Evolutionary conservation across 2,113 vertebrate species (phyloP).

Genomic region (Melierax canorus): DNA sequence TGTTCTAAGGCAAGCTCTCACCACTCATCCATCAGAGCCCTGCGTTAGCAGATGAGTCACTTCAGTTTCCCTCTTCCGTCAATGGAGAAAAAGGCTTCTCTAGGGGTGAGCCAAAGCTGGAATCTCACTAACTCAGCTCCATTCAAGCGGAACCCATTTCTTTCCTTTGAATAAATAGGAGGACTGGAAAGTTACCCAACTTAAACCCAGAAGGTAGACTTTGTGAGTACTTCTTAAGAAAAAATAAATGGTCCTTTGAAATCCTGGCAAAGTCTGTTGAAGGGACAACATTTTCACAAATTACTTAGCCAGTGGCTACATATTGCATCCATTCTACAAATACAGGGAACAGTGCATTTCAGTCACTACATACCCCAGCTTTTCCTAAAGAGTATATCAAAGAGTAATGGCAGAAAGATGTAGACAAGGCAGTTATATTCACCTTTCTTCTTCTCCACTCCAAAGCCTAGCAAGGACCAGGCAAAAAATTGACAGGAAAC

Average conservation of each 20-base stretch:
- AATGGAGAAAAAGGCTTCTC: background rate
- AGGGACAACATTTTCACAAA: background rate
- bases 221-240: background rate
- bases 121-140: background rate
- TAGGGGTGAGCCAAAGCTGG: background rate
- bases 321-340: background rate
- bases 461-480: background rate
- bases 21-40: background rate
- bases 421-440: background rate
- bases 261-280: background rate
- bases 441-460: background rate
- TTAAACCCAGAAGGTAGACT: background rate
- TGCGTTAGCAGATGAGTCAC: accelerated
- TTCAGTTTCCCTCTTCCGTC: background rate
- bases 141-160: background rate
- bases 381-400: background rate
- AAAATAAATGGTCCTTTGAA: background rate
- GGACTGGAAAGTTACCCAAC: background rate
- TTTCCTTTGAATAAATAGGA: background rate
- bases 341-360: background rate
- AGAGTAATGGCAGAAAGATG: background rate
- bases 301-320: background rate
- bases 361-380: background rate
- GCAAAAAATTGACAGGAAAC: background rate
- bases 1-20: background rate